Percentiles rank a stretch among this genome's conserved stretches.
These are phyloP conservation scores for Melieria omissa DNA, from an alignment of 2,888 invertebrate genomes.

Conservation along the genomic window DNA sequence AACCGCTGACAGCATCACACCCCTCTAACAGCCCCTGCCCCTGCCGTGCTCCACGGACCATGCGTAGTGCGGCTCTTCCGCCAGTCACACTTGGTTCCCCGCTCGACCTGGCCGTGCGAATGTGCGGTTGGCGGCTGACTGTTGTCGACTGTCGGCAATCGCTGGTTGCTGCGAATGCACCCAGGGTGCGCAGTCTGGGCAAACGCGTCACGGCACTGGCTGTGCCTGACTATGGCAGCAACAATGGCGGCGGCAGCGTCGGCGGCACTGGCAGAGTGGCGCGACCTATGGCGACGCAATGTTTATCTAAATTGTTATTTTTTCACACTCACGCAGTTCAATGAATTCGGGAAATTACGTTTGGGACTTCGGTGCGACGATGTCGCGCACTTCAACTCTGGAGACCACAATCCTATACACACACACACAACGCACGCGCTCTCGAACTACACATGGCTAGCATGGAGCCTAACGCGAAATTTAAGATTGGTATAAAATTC, in stretches of 20 bases:
- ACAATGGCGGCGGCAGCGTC: background rate
- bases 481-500: slow-evolving; percentile 59
- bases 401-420: slow-evolving; percentile 1
- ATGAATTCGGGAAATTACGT: slow-evolving; percentile 67
- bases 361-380: slow-evolving; percentile 57
- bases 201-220: slow-evolving; percentile 9
- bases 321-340: slow-evolving; percentile 67
- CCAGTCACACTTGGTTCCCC: slow-evolving; percentile 14
- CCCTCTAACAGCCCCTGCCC: slow-evolving; percentile 28
- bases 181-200: background rate
- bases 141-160: background rate
- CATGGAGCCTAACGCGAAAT: slow-evolving; percentile 41
- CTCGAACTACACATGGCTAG: background rate
- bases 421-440: slow-evolving; percentile 15
- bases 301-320: slow-evolving; percentile 68
- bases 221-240: background rate
- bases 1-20: slow-evolving; percentile 39
- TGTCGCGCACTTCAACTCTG: slow-evolving; percentile 22
- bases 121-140: background rate
- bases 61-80: slow-evolving; percentile 8
- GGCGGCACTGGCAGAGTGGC: slow-evolving; percentile 37
- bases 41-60: background rate
- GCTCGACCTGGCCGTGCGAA: background rate
- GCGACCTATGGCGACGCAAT: slow-evolving; percentile 57
- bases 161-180: background rate